phyloP scores from a whole-genome alignment of 2,113 vertebrate genomes.

The Alaudala cheleensis region DNA sequence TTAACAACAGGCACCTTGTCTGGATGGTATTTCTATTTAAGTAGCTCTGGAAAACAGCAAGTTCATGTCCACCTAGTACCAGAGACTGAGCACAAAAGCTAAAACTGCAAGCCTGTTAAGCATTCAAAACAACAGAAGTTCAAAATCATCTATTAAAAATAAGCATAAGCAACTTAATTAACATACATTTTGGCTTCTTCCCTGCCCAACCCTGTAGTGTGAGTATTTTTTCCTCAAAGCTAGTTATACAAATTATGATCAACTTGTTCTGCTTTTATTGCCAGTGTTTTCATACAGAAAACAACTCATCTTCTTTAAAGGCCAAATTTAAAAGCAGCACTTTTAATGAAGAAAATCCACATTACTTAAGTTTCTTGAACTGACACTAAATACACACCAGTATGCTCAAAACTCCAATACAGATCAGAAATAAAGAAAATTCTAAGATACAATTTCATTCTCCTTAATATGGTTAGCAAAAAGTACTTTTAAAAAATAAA shows the following conservation, averaged over 20 bases:
- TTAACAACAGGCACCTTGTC: background rate
- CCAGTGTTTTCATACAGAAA: background rate
- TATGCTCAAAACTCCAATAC: background rate
- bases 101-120: background rate
- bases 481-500: background rate
- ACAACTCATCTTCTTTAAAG: background rate
- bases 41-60: background rate
- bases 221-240: background rate
- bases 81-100: background rate
- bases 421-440: background rate
- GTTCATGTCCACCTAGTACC: background rate
- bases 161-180: background rate
- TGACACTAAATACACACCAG: background rate
- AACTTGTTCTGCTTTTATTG: background rate
- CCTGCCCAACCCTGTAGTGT: background rate
- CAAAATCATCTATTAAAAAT: background rate
- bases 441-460: background rate
- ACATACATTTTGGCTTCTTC: background rate
- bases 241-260: background rate
- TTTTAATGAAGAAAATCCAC: background rate
- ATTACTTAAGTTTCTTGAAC: background rate
- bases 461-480: background rate
- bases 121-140: background rate
- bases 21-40: background rate
- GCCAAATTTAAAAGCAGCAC: background rate